Base-by-base conservation (phyloP, 2,888 invertebrate species). In the Drosophila algonquin region DNA sequence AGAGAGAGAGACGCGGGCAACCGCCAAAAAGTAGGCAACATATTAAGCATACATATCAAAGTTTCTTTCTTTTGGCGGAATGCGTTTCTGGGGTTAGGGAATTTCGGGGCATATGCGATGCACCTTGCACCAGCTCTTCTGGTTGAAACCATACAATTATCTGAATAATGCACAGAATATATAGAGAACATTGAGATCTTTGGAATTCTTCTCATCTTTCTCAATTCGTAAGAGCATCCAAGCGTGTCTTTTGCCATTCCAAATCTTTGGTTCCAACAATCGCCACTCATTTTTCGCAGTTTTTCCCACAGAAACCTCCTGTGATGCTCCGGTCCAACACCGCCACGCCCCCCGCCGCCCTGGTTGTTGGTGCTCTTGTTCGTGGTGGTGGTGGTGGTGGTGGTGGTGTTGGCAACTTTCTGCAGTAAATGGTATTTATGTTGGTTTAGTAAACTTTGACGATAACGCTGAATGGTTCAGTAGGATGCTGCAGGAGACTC, bases 361-460 rank as follows among this genome's bases (percentile, higher is more conserved):
- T 14, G 48, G 24, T n/a, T 54, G 58, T 50, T 68, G 58, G 54
- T 61, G 51, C 18, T 58, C 52, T 45, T 63, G 44, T 50, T 61
- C 50, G 35, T 75, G 62, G 32, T 75, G 63, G 60, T 81, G 85
- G 46, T 73, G 78, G 70, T 56, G 72, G 21, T 75, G 63, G 63
- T 81, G 85, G 48, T 73, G 78, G 70, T 58, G 72, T 52, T 75
- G 73, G 71, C 64, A 84, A 87, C 85, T 87, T 87, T 87, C 65
- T 85, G 85, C 83, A 87, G 87, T 84, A 85, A 85, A 85, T 87
- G 84, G 84, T 87, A 87, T 85, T 85, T 85, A 87, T 85, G 84
- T 85, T 82, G 84, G 84, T 82, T 85, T 85, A 87, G 88, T 82
- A 85, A 85, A 85, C 88, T 85, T 85, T 84, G 82, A 77, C 82